phyloP scores from a whole-genome alignment of 2,113 vertebrate genomes.

The Steatornis caripensis region DNA sequence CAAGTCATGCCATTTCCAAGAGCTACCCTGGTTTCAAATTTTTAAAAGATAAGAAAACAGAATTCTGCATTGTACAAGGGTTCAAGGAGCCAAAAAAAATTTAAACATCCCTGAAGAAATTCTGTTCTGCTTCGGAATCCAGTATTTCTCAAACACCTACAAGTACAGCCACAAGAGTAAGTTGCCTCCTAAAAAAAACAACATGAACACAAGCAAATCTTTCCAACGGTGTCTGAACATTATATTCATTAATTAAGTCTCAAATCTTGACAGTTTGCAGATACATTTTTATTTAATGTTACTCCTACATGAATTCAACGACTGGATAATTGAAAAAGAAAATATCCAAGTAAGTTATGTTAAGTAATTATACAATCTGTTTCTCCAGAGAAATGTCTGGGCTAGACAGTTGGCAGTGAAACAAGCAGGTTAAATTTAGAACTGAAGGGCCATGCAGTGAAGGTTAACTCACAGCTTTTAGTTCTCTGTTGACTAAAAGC shows the following conservation, averaged over 20 bases:
- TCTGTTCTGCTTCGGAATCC: background rate
- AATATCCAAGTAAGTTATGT: background rate
- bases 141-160: background rate
- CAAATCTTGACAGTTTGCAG: background rate
- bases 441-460: background rate
- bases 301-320: background rate
- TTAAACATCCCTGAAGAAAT: background rate
- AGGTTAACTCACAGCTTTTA: background rate
- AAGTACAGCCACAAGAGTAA: background rate
- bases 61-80: background rate
- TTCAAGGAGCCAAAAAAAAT: background rate
- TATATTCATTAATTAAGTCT: background rate
- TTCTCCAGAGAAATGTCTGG: constrained; percentile 4
- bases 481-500: background rate
- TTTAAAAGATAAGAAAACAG: background rate
- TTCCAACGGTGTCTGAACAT: background rate
- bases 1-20: background rate
- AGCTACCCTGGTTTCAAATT: background rate
- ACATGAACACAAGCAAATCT: background rate
- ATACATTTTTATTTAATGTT: constrained; percentile 9
- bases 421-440: constrained; percentile 32
- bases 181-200: background rate
- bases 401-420: background rate
- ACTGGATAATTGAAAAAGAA: background rate
- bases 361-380: constrained; percentile 23